These are phyloP conservation scores for Pluvialis apricaria DNA, from an alignment of 2,113 vertebrate genomes.

Conservation along the genomic window DNA sequence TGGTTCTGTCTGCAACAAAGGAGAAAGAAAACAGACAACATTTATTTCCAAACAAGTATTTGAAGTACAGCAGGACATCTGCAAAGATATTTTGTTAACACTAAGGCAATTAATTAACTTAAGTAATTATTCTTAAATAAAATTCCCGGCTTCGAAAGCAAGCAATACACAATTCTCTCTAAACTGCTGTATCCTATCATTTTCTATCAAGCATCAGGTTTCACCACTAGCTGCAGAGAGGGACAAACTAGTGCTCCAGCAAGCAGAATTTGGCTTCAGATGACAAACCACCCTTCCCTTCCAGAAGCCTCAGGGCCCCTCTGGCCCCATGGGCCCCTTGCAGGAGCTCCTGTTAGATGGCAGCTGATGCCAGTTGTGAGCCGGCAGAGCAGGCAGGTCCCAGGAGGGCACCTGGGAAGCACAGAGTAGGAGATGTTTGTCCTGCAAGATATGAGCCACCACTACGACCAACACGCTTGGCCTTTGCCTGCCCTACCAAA, in stretches of 20 bases:
- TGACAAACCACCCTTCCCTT: not conserved
- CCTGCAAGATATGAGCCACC: not conserved
- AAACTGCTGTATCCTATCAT: not conserved
- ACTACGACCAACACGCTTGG: not conserved
- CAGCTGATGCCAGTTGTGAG: not conserved
- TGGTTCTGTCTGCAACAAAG: not conserved
- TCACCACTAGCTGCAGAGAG: not conserved
- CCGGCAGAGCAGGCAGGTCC: not conserved
- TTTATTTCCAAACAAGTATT: not conserved
- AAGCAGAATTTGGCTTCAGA: not conserved
- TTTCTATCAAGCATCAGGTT: not conserved
- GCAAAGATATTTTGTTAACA: not conserved
- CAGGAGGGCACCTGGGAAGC: not conserved
- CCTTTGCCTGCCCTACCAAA: not conserved
- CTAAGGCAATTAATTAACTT: not conserved
- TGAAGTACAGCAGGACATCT: not conserved
- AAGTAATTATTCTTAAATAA: not conserved
- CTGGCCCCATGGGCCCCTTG: fast-evolving
- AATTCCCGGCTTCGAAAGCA: not conserved
- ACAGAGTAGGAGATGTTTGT: not conserved
- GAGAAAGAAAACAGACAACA: not conserved
- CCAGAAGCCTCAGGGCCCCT: not conserved
- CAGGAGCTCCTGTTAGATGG: not conserved
- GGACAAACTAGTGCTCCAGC: not conserved
- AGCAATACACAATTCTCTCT: not conserved